Evolutionary conservation across 2,797 vertebrate species (phyloP).

Genomic region (Miichthys miiuy): DNA sequence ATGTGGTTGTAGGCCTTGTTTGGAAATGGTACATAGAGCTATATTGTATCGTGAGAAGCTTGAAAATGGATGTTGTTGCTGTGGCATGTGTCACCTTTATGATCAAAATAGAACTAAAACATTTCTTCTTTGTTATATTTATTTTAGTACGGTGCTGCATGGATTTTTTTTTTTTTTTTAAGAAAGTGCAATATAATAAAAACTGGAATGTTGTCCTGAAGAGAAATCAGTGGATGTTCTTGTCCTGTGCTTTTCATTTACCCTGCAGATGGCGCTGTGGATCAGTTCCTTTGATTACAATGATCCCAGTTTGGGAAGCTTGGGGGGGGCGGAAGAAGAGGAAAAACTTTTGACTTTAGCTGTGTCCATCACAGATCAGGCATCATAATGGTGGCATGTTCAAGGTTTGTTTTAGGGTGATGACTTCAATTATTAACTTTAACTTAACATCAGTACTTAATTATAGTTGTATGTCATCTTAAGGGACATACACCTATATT

Average conservation of each 20-base stretch:
- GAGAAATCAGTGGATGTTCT: not conserved
- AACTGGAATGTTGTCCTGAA: slow-evolving; percentile 32
- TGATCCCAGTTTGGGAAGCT: not conserved
- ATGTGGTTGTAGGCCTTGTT: slow-evolving; percentile 39
- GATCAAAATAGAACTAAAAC: not conserved
- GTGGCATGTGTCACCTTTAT: slow-evolving; percentile 52
- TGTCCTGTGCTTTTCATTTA: not conserved
- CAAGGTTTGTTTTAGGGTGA: not conserved
- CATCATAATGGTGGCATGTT: not conserved
- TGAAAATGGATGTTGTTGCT: slow-evolving; percentile 46
- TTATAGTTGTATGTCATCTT: no score
- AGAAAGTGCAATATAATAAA: slow-evolving; percentile 66
- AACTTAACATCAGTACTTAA: no score
- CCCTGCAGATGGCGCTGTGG: slow-evolving; percentile 65
- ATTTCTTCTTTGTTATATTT: slow-evolving; percentile 28
- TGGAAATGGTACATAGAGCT: slow-evolving; percentile 35
- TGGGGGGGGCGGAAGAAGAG: not conserved
- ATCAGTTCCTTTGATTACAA: not conserved
- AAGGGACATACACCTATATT: not conserved
- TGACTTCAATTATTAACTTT: not conserved
- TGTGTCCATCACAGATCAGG: not conserved
- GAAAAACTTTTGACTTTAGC: not conserved
- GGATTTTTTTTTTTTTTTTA: slow-evolving; percentile 47
- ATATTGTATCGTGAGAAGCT: slow-evolving; percentile 54
- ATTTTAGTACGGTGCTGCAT: slow-evolving; percentile 67